Base-by-base conservation (phyloP, 1,140 invertebrate species). In the Caerostris extrusa region DNA sequence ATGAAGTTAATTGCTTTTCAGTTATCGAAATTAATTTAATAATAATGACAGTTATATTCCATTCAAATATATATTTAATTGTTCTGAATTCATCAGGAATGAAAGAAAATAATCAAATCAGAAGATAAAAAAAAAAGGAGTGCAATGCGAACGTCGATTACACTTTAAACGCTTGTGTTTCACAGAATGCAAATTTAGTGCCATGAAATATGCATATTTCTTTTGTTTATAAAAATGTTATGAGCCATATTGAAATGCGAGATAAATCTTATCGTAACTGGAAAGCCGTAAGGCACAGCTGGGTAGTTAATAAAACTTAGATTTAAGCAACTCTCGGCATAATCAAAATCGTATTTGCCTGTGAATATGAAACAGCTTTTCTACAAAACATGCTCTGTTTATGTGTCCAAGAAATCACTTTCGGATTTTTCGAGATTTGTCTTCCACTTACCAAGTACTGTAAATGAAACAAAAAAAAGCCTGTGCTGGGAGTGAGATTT, bases 261-360 rank as follows among this genome's bases (percentile, higher is more conserved):
- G 55, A 57, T 85, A 85, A 19, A 83, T 83, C 14, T 57, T n/a
- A 57, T 7, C 56, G 14, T 83, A 83, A 85, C 82, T 85, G 0
- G 17, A n/a, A 85, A 34, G 55, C 56, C n/a, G n/a, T 57, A 17
- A n/a, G 5, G n/a, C 57, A 17, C 57, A 58, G 57, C 14, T 58
- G 53, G n/a, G 10, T 17, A 85, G 82, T 56, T 85, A 58, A 77
- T 77, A 77, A 12, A 77, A 77, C 34, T 53, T 77, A 77, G 71
- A 77, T 77, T 53, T 77, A 77, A 53, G 71, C 71, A 77, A 77
- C 53, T 77, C 71, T 77, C 34, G 4, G 71, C 19, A 14, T 77
- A 77, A 77, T 77, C 71, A 77, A 77, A 77, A 77, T 77, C 71
- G 34, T 77, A 77, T 77, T 77, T 77, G 10, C 5, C 10, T 53